Conservation (phyloP, 2,797 vertebrate species). For the Gymnocypris eckloni region DNA sequence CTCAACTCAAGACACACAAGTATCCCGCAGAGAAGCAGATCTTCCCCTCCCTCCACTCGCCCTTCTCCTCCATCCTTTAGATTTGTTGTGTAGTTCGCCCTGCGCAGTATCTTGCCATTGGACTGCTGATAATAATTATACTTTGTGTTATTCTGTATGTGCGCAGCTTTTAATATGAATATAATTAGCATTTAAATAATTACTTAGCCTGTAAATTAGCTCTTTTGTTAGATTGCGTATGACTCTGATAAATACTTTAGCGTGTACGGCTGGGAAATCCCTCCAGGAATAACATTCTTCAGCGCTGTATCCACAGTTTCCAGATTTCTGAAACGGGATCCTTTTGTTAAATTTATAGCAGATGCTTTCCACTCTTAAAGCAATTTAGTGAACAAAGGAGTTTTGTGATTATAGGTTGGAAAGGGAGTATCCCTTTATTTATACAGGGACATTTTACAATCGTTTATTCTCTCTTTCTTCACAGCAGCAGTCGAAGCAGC, state of each 20-base stretch:
- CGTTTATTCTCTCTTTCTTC: constrained; percentile 50
- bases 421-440: background rate
- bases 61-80: constrained; percentile 25
- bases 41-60: background rate
- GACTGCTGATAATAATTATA: constrained; percentile 43
- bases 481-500: constrained; percentile 95
- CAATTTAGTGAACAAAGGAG: constrained; percentile 9
- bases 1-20: constrained; percentile 18
- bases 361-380: background rate
- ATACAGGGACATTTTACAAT: constrained; percentile 39
- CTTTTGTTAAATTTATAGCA: constrained; percentile 8
- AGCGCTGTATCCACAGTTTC: constrained; percentile 4
- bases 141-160: background rate
- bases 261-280: constrained; percentile 66
- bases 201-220: constrained; percentile 70
- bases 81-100: constrained; percentile 23
- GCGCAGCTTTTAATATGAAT: constrained; percentile 37
- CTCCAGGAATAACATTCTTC: constrained; percentile 65
- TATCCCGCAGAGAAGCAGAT: constrained; percentile 35
- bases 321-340: constrained; percentile 20
- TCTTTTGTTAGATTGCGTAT: constrained; percentile 52
- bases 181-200: constrained; percentile 38
- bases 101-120: background rate
- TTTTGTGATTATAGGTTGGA: constrained; percentile 11
- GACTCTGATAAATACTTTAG: constrained; percentile 25